Conservation (phyloP, 2,888 invertebrate genomes). For the Amitus sp. region DNA sequence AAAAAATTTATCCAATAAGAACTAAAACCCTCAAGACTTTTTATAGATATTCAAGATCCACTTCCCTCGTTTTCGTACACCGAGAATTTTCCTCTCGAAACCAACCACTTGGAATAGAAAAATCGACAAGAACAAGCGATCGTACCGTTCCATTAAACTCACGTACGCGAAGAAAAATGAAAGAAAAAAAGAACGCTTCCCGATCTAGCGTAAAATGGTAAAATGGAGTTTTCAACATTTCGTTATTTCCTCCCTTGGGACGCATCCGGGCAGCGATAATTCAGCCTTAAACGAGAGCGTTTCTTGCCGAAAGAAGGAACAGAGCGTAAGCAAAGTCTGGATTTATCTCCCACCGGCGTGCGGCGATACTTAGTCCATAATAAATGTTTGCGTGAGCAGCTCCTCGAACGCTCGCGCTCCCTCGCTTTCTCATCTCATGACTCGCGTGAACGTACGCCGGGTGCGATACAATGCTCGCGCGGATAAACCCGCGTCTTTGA, state of each 20-base stretch:
- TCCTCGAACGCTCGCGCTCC: constrained; percentile 31
- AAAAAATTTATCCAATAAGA: too few relatives aligned
- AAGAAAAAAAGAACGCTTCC: too few relatives aligned
- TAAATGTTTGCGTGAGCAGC: constrained; percentile 50
- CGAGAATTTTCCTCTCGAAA: too few relatives aligned
- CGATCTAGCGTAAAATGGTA: neutral
- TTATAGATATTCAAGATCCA: too few relatives aligned
- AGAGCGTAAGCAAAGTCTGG: constrained; percentile 38
- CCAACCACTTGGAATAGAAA: too few relatives aligned
- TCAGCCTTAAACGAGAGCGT: constrained; percentile 39
- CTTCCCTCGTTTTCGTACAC: too few relatives aligned
- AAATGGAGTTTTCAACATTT: constrained; percentile 1
- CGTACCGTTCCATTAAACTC: too few relatives aligned
- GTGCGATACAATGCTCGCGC: neutral
- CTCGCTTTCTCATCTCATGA: constrained; percentile 45
- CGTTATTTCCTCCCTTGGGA: constrained; percentile 2
- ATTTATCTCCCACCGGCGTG: constrained; percentile 39
- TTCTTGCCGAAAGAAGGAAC: constrained; percentile 36
- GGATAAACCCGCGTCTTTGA: neutral
- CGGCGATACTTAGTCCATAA: constrained; percentile 43
- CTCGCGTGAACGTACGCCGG: constrained; percentile 17
- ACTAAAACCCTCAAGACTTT: too few relatives aligned
- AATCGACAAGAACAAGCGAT: too few relatives aligned
- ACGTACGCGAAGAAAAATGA: neutral
- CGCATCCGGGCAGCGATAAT: constrained; percentile 18